phyloP scores from a whole-genome alignment of 2,113 vertebrate species.

The Aphyosemion australe region DNA sequence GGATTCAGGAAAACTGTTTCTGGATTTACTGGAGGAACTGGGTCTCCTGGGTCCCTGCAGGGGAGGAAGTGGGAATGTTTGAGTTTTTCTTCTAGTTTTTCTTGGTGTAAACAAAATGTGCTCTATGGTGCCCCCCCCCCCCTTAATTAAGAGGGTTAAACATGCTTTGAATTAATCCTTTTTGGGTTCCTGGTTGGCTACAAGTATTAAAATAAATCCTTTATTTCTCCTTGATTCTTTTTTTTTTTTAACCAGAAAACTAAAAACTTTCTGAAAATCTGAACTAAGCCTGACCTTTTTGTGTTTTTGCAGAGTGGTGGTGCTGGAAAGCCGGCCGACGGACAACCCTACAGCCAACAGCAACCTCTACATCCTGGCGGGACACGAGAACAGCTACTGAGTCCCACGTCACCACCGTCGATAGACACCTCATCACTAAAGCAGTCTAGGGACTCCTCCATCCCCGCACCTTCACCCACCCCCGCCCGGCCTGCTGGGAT shows the following conservation, averaged over 20 bases:
- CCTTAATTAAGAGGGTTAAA: constrained; percentile 35
- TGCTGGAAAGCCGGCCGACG: constrained; percentile 95
- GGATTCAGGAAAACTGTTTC: constrained; percentile 20
- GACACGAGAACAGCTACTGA: constrained; percentile 99
- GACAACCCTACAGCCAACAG: constrained; percentile 98
- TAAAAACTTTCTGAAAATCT: neutral
- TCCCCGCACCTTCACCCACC: constrained; percentile 16
- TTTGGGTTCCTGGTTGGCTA: constrained; percentile 26
- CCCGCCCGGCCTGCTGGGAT: neutral
- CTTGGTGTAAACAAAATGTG: constrained; percentile 7
- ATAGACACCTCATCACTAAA: constrained; percentile 31
- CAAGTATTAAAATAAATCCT: neutral
- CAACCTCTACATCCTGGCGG: constrained; percentile 98
- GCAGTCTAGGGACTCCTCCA: constrained; percentile 23
- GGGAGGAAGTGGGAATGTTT: constrained; percentile 9
- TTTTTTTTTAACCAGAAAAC: neutral
- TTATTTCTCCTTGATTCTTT: constrained; percentile 8
- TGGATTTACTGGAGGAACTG: neutral
- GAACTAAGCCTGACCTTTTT: neutral
- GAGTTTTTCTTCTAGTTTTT: constrained; percentile 11
- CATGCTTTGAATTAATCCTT: constrained; percentile 18
- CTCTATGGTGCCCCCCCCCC: constrained; percentile 5
- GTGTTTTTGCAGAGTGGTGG: constrained; percentile 87
- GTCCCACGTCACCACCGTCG: constrained; percentile 30
- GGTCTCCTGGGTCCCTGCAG: constrained; percentile 16